Evolutionary conservation across 1,140 invertebrate species (phyloP).

Genomic region (Panulirus ornatus): DNA sequence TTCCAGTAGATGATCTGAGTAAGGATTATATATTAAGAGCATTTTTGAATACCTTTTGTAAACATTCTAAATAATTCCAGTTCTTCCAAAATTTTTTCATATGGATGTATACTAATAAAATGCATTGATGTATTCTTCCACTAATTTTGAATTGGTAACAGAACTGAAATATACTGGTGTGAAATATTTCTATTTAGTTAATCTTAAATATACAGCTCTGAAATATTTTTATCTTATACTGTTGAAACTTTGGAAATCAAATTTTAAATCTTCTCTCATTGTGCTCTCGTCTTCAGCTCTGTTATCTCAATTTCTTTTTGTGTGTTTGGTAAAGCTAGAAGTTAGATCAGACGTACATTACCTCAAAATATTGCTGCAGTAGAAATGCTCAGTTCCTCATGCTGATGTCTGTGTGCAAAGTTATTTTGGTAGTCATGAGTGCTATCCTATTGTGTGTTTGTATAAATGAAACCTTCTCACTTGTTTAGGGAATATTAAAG

Average conservation of each 20-base stretch:
- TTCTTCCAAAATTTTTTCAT: conserved; percentile 10
- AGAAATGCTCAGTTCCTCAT: conserved; percentile 65
- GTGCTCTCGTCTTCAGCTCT: conserved; percentile 27
- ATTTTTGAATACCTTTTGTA: conserved; percentile 37
- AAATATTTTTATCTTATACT: conserved; percentile 15
- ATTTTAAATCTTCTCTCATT: conserved; percentile 24
- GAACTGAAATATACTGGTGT: conserved; percentile 15
- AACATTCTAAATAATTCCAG: conserved; percentile 23
- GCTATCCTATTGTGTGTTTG: conserved; percentile 52
- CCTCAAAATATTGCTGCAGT: conserved; percentile 60
- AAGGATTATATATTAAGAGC: conserved; percentile 41
- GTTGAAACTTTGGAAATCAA: conserved; percentile 36
- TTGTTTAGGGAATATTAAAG: conserved; percentile 56
- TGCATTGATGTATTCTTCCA: not conserved
- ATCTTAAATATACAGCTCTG: conserved; percentile 10
- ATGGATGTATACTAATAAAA: conserved; percentile 18
- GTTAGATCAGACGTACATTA: conserved; percentile 48
- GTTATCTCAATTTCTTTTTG: conserved; percentile 36
- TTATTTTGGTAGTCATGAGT: conserved; percentile 60
- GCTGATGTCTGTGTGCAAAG: conserved; percentile 55
- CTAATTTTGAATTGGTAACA: conserved; percentile 12
- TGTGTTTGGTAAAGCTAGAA: conserved; percentile 49
- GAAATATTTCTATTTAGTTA: conserved; percentile 30
- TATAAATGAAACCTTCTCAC: conserved; percentile 66
- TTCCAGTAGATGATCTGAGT: conserved; percentile 62